Percentiles rank a stretch among this genome's conserved stretches.
Evolutionary conservation across 2,888 invertebrate species (phyloP).

Genomic region (Caenorhabditis sp.): DNA sequence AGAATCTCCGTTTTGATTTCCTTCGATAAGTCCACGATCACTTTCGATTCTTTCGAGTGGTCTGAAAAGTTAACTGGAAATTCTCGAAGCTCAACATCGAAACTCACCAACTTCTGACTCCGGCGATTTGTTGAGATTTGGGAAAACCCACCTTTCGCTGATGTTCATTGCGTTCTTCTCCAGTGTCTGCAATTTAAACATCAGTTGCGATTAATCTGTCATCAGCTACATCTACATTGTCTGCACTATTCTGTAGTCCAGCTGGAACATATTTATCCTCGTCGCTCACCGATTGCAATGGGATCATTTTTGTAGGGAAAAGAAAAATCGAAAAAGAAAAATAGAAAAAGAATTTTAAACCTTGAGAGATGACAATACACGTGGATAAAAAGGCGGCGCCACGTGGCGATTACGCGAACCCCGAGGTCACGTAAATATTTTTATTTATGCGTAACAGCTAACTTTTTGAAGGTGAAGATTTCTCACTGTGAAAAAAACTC

Average conservation of each 20-base stretch:
- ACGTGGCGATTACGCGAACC: no score
- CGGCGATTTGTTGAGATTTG: conserved; percentile 10
- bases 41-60: background rate
- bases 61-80: conserved; percentile 10
- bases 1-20: background rate
- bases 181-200: conserved; percentile 23
- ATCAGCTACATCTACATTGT: conserved; percentile 16
- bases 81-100: background rate
- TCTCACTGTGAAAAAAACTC: no score
- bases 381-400: no score
- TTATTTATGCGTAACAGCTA: no score
- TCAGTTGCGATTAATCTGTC: background rate
- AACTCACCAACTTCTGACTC: background rate
- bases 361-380: no score
- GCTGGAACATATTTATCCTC: conserved; percentile 44
- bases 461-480: no score
- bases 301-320: conserved; percentile 2
- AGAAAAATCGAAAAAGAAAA: background rate
- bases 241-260: conserved; percentile 13
- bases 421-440: no score
- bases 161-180: conserved; percentile 7
- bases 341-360: no score
- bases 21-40: conserved; percentile 14
- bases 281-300: conserved; percentile 18
- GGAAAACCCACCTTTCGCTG: conserved; percentile 37